These are phyloP conservation scores for Strix aluco DNA, from an alignment of 2,113 vertebrate genomes.

Conservation along the genomic window DNA sequence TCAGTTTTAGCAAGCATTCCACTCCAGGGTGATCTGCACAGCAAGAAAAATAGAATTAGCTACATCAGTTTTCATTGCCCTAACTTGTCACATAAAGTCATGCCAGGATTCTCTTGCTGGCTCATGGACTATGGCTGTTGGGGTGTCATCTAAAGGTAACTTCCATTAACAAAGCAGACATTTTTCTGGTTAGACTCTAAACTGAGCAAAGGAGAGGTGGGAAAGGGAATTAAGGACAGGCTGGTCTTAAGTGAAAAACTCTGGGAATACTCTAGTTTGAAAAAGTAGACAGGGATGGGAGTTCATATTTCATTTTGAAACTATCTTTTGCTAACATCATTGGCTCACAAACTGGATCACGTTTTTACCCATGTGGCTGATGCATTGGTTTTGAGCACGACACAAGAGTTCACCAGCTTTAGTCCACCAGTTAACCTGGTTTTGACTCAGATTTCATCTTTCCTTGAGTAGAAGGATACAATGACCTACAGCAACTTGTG, in stretches of 20 bases:
- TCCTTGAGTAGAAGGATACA: background rate
- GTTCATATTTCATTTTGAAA: background rate
- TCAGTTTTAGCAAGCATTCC: background rate
- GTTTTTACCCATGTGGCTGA: background rate
- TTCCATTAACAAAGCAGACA: background rate
- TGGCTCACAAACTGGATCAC: background rate
- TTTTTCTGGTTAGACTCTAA: background rate
- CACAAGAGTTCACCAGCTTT: background rate
- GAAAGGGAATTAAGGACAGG: background rate
- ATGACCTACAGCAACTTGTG: background rate
- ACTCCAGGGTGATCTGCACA: background rate
- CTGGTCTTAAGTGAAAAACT: background rate
- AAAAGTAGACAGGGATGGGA: background rate
- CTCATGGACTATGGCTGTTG: background rate
- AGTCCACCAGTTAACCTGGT: background rate
- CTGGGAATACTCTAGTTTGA: background rate
- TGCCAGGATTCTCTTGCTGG: background rate
- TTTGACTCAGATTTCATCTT: background rate
- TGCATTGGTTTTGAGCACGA: background rate
- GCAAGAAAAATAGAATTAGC: background rate
- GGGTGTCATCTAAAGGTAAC: background rate
- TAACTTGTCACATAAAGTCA: background rate
- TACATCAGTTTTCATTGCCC: background rate
- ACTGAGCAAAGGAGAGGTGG: background rate
- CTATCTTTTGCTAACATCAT: background rate